These are phyloP conservation scores for Toxostoma redivivum DNA, from an alignment of 2,113 vertebrate genomes.

Conservation along the genomic window DNA sequence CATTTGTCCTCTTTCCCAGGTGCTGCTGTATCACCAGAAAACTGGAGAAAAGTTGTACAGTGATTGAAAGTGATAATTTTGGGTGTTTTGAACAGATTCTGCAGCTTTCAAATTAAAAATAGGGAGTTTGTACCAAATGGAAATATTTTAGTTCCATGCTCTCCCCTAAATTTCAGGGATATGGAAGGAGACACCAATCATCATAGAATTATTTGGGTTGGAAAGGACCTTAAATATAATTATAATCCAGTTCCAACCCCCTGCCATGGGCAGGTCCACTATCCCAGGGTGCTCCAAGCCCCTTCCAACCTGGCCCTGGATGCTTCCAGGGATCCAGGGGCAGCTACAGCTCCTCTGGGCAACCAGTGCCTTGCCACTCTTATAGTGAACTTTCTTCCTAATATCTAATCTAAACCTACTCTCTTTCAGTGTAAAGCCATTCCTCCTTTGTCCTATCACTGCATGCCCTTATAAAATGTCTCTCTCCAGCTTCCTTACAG, in stretches of 20 bases:
- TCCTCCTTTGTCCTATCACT: neutral
- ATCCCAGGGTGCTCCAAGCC: neutral
- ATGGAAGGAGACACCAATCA: neutral
- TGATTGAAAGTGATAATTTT: neutral
- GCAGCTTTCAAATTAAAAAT: neutral
- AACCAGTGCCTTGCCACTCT: neutral
- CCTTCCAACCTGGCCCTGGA: fast-evolving
- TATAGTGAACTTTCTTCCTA: neutral
- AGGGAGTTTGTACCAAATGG: neutral
- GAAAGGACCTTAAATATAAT: neutral
- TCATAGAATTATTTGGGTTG: neutral
- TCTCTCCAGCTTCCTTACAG: neutral
- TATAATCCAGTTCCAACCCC: neutral
- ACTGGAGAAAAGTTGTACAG: too few species aligned
- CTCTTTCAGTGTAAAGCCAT: neutral
- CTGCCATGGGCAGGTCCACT: neutral
- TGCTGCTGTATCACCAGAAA: neutral
- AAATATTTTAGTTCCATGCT: neutral
- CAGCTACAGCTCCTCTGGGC: neutral
- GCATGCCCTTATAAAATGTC: neutral
- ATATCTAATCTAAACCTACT: neutral
- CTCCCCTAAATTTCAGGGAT: fast-evolving
- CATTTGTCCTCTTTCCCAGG: neutral
- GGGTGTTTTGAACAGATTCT: neutral
- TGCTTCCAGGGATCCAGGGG: neutral